phyloP scores from a whole-genome alignment of 2,888 invertebrate genomes.

The Homarus gammarus region DNA sequence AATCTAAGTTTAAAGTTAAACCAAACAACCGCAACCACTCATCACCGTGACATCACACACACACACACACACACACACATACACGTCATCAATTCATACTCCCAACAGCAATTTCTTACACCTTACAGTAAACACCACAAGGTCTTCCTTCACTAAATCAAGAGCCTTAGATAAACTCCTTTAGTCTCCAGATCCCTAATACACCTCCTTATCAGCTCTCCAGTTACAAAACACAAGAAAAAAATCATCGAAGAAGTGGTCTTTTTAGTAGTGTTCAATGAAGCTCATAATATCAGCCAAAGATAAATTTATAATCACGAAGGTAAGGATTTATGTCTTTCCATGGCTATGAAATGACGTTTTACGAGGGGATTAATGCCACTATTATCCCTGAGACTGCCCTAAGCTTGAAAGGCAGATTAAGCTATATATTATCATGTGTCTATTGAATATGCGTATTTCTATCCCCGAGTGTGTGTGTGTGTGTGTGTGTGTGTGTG shows the following conservation, averaged over 20 bases:
- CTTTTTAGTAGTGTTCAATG: constrained; percentile 39
- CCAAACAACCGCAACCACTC: too few relatives aligned
- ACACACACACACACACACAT: too few relatives aligned
- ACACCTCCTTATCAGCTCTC: too few relatives aligned
- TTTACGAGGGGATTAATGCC: constrained; percentile 33
- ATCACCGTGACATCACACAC: too few relatives aligned
- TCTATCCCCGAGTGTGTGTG: constrained; percentile 22
- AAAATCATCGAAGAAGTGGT: constrained; percentile 18
- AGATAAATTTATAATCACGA: constrained; percentile 49
- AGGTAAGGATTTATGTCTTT: constrained; percentile 17
- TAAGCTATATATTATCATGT: constrained; percentile 20
- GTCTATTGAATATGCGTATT: constrained; percentile 29
- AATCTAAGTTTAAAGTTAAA: too few relatives aligned
- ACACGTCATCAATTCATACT: too few relatives aligned
- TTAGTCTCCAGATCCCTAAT: too few relatives aligned
- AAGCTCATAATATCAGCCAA: constrained; percentile 40
- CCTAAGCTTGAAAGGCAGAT: constrained; percentile 29
- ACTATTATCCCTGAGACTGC: constrained; percentile 25
- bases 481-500: constrained; percentile 33
- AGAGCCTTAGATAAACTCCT: too few relatives aligned
- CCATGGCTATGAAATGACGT: constrained; percentile 41
- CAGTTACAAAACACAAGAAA: too few relatives aligned
- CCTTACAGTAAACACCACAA: too few relatives aligned
- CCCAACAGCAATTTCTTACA: too few relatives aligned
- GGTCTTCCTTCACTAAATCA: too few relatives aligned